Base-by-base conservation (phyloP, 2,113 vertebrate genomes). In the Desmodus rotundus region DNA sequence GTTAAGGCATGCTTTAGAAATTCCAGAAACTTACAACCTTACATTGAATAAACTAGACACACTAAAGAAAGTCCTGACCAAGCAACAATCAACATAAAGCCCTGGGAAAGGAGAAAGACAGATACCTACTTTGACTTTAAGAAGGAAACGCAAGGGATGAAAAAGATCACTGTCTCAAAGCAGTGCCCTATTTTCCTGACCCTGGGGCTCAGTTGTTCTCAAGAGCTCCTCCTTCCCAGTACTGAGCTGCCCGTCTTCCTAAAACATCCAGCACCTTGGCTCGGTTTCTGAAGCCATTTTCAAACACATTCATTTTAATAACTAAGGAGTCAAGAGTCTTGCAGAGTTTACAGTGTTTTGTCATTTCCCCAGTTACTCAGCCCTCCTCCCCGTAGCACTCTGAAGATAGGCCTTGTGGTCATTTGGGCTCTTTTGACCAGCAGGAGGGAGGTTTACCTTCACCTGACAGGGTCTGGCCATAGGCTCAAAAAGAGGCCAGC, bases 231-330 rank as follows among this genome's bases (percentile, higher is more conserved):
- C 47, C 24, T 86, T 83, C 56, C 43, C 70, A 81, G 65, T 26
- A 38, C 61, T 28, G 36, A 78, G 67, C 38, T 89, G n/a, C 70
- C 87, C 15, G 16, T 96, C 83, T 91, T 94, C 41, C 89, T 89
- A 73, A 88, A 50, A 88, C 56, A 33, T 47, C 54, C 28, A 63
- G 77, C 41, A 47, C 33, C 45, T 80, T 54, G 38, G 50, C 56
- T 80, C 7, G 17, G 74, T 73, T 91, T 94, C 94, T 87, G 87
- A 93, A 89, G 94, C 91, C 95, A 95, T 94, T 96, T 97, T 85
- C 88, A 92, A 97, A 92, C 33, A 81, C 9, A 14, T 45, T 97
- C 76, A 92, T 94, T 96, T 96, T 96, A 76, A 86, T 96, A 83
- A 93, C 41, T 88, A 88, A 93, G 70, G 50, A 94, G 63, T 41